Percentiles rank a stretch among this genome's conserved stretches.
Evolutionary conservation across 1,140 invertebrate species (phyloP).

Genomic region (Zaprionus ornatus): DNA sequence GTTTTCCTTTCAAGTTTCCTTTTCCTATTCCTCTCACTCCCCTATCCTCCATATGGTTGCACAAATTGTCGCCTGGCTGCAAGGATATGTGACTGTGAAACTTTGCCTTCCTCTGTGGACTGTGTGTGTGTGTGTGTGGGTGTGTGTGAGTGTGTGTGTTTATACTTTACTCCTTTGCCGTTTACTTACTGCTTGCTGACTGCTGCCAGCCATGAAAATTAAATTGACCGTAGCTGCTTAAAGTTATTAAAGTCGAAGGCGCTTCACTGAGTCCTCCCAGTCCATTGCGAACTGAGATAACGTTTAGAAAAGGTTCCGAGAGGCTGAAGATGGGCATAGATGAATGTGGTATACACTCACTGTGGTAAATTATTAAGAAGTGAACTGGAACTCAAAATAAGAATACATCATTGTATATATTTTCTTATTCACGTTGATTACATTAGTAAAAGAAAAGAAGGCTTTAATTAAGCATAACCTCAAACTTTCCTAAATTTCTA

Average conservation of each 20-base stretch:
- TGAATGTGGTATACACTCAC: background rate
- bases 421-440: too few relatives aligned
- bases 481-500: background rate
- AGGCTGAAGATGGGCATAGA: background rate
- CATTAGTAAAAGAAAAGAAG: too few relatives aligned
- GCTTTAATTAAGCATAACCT: background rate
- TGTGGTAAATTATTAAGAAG: background rate
- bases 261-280: conserved; percentile 9
- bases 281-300: conserved; percentile 31
- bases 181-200: conserved; percentile 62
- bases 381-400: background rate
- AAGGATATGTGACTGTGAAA: conserved; percentile 53
- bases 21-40: conserved; percentile 29
- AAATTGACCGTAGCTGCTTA: conserved; percentile 83
- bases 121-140: conserved; percentile 15
- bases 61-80: conserved; percentile 72
- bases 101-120: conserved; percentile 2
- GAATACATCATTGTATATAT: too few relatives aligned
- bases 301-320: conserved; percentile 31
- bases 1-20: conserved; percentile 80
- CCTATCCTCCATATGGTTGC: conserved; percentile 64
- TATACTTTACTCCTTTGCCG: conserved; percentile 53
- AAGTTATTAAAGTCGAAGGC: conserved; percentile 74
- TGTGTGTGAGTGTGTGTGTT: conserved; percentile 23
- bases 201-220: conserved; percentile 75